Evolutionary conservation across 2,888 invertebrate species (phyloP).

Genomic region (Prenolepis imparis): DNA sequence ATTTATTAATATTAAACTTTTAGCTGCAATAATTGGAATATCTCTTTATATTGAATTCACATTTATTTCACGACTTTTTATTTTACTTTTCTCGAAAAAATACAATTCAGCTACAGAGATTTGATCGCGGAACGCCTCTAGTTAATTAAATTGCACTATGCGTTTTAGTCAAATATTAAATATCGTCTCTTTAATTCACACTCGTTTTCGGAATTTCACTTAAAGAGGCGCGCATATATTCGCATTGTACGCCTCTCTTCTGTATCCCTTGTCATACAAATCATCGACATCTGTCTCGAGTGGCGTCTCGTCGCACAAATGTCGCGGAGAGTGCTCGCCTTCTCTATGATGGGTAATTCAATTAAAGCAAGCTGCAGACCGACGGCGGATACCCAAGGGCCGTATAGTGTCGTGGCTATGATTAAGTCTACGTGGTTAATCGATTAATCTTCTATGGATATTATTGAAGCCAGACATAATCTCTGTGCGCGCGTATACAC

Average conservation of each 20-base stretch:
- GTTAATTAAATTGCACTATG: conserved; percentile 6
- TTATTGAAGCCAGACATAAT: conserved; percentile 6
- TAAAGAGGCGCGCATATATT: not conserved
- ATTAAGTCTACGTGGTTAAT: conserved; percentile 59
- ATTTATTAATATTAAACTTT: conserved; percentile 7
- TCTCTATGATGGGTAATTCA: conserved; percentile 65
- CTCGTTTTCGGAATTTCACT: conserved; percentile 9
- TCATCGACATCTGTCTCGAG: conserved; percentile 26
- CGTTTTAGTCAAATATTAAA: not conserved
- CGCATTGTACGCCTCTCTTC: conserved; percentile 9
- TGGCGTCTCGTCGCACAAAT: conserved; percentile 42
- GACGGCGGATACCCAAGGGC: conserved; percentile 54
- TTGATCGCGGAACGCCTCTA: not conserved
- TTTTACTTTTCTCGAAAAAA: not conserved
- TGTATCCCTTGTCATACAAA: conserved; percentile 38
- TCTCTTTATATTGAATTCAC: not conserved
- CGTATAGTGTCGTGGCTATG: conserved; percentile 52
- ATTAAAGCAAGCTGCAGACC: conserved; percentile 68
- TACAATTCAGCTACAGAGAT: not conserved
- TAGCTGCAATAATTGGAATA: not conserved
- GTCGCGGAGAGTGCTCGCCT: conserved; percentile 38
- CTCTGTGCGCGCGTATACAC: not conserved
- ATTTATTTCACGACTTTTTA: not conserved
- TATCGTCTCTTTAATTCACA: conserved; percentile 19
- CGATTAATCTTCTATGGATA: conserved; percentile 36